phyloP scores from a whole-genome alignment of 2,797 vertebrate species.

The Sparidentex hasta region DNA sequence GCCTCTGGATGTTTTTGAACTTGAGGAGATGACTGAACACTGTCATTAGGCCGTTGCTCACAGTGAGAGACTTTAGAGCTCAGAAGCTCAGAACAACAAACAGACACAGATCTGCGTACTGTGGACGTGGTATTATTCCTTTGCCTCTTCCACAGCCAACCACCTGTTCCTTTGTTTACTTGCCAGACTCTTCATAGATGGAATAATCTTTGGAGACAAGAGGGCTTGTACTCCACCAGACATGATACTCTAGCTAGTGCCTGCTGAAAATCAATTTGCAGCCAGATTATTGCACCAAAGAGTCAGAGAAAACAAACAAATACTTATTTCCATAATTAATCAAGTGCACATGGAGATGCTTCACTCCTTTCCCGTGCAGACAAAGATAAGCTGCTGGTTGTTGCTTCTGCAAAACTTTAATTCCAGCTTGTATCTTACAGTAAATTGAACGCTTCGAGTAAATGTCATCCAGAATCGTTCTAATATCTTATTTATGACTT shows the following conservation, averaged over 20 bases:
- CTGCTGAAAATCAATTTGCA: conserved; percentile 70
- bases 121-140: conserved; percentile 70
- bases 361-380: conserved; percentile 50
- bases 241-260: conserved; percentile 70
- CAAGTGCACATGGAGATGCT: conserved; percentile 62
- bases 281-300: conserved; percentile 70
- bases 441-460: conserved; percentile 11
- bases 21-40: conserved; percentile 47
- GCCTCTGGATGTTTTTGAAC: conserved; percentile 41
- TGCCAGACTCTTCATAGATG: conserved; percentile 79
- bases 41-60: conserved; percentile 60
- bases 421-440: conserved; percentile 17
- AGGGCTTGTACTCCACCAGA: conserved; percentile 66
- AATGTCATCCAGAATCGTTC: conserved; percentile 3
- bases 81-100: conserved; percentile 63
- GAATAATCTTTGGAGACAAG: conserved; percentile 75
- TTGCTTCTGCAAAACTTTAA: conserved; percentile 41
- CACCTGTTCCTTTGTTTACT: conserved; percentile 81
- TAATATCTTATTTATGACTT: conserved; percentile 16
- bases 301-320: conserved; percentile 73
- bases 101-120: conserved; percentile 62
- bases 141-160: conserved; percentile 71
- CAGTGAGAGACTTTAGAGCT: conserved; percentile 45
- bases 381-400: conserved; percentile 55
- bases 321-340: conserved; percentile 78